Base-by-base conservation (phyloP, 2,113 vertebrate species). In the Echinops telfairi region DNA sequence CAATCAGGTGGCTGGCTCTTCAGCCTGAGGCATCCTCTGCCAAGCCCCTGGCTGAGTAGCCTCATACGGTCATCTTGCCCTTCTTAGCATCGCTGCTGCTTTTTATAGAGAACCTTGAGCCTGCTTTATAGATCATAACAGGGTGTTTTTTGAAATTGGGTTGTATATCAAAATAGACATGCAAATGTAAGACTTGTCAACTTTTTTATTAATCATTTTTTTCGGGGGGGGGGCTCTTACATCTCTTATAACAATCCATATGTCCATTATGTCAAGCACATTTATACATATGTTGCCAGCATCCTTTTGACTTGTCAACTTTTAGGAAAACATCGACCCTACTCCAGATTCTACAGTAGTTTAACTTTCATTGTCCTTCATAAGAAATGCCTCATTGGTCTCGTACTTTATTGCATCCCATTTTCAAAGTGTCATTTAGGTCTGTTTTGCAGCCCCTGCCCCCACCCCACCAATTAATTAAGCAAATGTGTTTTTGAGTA, bases 401-500 rank as follows among this genome's bases (percentile, higher is more conserved):
- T 87, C 14, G 25, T 29, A 58, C 76, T 84, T 81, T 82, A 22
- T 64, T 38, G 62, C n/a, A 33, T 82, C 77, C 73, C 33, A 75
- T 89, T 64, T 57, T 79, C n/a, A 57, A 86, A 84, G 43, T 83
- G 14, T 43, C 87, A 19, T 80, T 85, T 62, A 53, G 31, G 19
- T 60, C 36, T 71, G 4, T 80, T 90, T 83, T 70, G 16, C 86
- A 66, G 16, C n/a, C 76, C 4, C 29, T 88, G 20, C 19, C 31
- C 58, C 40, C 16, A 90, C 76, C 43, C 66, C 66, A 77, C 66
- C 71, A 64, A 77, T 77, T 79, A 64, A 81, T 93, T 70, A 78
- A 89, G 77, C 33, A 43, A 29, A 25, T 80, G 31, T 76, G n/a
- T 64, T 90, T 93, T 88, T 80, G 23, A 95, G 43, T n/a, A 47